Evolutionary conservation across 1,140 invertebrate species (phyloP).

Genomic region (Rhysida immarginata): DNA sequence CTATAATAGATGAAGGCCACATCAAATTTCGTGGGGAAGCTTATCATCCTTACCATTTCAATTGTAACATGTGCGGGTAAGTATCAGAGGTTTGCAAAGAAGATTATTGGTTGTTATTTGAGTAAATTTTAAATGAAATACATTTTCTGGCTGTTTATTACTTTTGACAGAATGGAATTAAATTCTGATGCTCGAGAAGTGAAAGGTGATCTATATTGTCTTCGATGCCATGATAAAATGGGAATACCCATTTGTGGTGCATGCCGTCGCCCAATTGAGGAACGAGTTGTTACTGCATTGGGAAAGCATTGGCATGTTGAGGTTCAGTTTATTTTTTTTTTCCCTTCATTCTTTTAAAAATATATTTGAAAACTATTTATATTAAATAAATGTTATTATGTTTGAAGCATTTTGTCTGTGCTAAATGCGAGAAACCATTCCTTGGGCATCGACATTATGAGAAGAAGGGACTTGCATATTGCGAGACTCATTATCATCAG

Average conservation of each 20-base stretch:
- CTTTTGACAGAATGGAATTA: constrained; percentile 35
- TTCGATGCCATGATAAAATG: constrained; percentile 99
- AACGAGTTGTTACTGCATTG: constrained; percentile 89
- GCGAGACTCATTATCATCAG: constrained; percentile 94
- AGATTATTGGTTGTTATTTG: no score
- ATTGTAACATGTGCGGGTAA: constrained; percentile 75
- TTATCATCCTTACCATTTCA: constrained; percentile 99
- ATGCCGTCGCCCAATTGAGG: constrained; percentile 89
- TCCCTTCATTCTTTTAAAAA: constrained; percentile 30
- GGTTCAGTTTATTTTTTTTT: constrained; percentile 23
- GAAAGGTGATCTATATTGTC: constrained; percentile 87
- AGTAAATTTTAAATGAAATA: no score
- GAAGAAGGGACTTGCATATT: constrained; percentile 96
- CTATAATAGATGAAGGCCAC: constrained; percentile 90
- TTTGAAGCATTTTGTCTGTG: constrained; percentile 90
- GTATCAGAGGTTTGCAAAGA: no score
- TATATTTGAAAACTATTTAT: constrained; percentile 12
- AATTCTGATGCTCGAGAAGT: constrained; percentile 83
- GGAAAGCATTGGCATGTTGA: constrained; percentile 99
- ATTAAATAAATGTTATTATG: constrained; percentile 10
- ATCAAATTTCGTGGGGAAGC: constrained; percentile 90
- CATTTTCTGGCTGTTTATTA: no score
- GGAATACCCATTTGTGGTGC: constrained; percentile 89
- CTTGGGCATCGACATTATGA: constrained; percentile 97
- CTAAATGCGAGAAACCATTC: constrained; percentile 99